Evolutionary conservation across 2,113 vertebrate genomes (phyloP).

Genomic region (Butorides virescens): DNA sequence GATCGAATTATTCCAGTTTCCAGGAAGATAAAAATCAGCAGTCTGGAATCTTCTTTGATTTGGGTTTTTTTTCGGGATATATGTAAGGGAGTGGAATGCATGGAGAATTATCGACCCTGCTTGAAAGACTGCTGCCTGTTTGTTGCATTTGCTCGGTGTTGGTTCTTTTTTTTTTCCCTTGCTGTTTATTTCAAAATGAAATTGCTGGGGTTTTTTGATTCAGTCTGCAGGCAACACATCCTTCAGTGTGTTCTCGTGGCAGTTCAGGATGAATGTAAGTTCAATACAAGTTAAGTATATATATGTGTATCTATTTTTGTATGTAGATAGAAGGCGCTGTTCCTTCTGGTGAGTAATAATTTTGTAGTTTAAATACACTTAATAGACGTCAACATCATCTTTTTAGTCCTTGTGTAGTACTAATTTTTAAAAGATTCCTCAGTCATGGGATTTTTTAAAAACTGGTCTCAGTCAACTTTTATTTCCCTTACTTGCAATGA

Average conservation of each 20-base stretch:
- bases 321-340: not conserved
- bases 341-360: not conserved
- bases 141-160: not conserved
- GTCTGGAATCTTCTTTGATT: constrained; percentile 30
- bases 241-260: not conserved
- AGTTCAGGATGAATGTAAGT: constrained; percentile 7
- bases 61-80: not conserved
- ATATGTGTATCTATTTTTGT: not conserved
- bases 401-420: not conserved
- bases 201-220: not conserved
- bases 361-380: not conserved
- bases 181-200: not conserved
- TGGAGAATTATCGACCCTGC: not conserved
- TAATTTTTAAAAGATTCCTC: not conserved
- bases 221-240: constrained; percentile 9
- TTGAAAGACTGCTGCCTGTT: not conserved
- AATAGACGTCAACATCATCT: not conserved
- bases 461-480: not conserved
- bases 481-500: not conserved
- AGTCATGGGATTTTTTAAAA: not conserved
- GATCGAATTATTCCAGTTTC: not conserved
- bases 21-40: constrained; percentile 29
- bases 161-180: not conserved
- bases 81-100: not conserved
- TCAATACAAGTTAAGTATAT: constrained; percentile 12